Percentiles rank a stretch among this genome's conserved stretches.
phyloP scores from a whole-genome alignment of 2,113 vertebrate species.

The Pelodiscus sinensis region DNA sequence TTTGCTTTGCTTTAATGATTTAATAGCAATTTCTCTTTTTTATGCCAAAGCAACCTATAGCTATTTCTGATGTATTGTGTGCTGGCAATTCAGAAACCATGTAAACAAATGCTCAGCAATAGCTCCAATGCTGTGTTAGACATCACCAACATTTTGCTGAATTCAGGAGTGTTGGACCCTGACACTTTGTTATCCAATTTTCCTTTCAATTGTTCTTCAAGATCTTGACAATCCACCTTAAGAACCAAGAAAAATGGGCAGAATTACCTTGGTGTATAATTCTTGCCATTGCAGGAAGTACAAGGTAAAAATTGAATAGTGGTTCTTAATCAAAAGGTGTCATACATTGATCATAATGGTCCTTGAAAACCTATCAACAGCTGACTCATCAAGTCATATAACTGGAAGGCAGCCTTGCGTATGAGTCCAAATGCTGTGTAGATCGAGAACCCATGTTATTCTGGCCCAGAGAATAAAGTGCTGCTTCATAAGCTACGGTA shows the following conservation, averaged over 20 bases:
- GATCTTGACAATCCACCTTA: background rate
- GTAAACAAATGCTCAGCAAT: background rate
- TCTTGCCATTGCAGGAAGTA: background rate
- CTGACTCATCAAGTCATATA: background rate
- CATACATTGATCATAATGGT: background rate
- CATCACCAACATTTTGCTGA: background rate
- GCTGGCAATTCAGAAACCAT: background rate
- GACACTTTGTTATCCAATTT: background rate
- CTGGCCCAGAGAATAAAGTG: background rate
- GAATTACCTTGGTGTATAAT: background rate
- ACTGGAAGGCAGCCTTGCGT: background rate
- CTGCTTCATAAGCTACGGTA: rapidly evolving
- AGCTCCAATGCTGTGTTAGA: rapidly evolving
- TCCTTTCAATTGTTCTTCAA: background rate
- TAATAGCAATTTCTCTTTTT: background rate
- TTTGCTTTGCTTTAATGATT: background rate
- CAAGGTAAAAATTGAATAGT: background rate
- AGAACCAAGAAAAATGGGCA: background rate
- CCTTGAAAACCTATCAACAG: rapidly evolving
- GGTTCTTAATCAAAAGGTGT: background rate
- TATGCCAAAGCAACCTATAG: rapidly evolving
- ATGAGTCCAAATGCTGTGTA: background rate
- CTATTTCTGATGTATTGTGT: rapidly evolving
- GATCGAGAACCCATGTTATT: background rate
- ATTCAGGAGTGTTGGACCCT: background rate